Base-by-base conservation (phyloP, 2,888 invertebrate species). In the Stictocephala bisonia region DNA sequence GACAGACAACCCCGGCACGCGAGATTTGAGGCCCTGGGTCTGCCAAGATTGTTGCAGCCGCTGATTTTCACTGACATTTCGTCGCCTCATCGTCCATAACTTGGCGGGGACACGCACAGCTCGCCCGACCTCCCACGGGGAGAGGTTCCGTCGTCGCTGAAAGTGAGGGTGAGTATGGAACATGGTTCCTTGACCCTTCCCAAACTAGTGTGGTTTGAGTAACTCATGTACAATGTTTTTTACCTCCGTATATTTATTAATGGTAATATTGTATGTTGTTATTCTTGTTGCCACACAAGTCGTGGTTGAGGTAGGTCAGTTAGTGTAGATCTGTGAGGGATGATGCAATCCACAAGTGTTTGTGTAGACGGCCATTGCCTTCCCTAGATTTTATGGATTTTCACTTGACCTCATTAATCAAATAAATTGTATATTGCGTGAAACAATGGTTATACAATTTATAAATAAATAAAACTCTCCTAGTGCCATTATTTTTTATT, bases 311-410 rank as follows among this genome's bases (percentile, higher is more conserved):
- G 15, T 6, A 9, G 15, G 15, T 6, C 15, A 15, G 44, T 15
- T 15, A 44, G 18, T 4, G 13, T 44, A 7, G 6, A 44, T 13
- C 6, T 22, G 24, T 20, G 11, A 1, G 2, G 44, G 4, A 64
- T 64, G 64, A 64, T 44, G 64, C 40, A 64, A 64, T 41, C 64
- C 44, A 64, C 64, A 64, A 64, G 64, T 64, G 40, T 24, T 64
- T 60, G 15, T n/a, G 9, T 44, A 9, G 41, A 24, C 64, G 64
- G 64, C 64, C 64, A 64, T 64, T 64, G 64, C 64, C 64, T 60
- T 56, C 56, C 56, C 64, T 44, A 27, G 64, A 64, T 64, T 41
- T 64, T 64, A 64, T 64, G n/a, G 64, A 64, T 64, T 44, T 44
- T 31, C 27, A 2, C n/a, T n/a, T n/a, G n/a, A n/a, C n/a, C n/a